phyloP scores from a whole-genome alignment of 2,888 invertebrate species.

The Nomada flava region DNA sequence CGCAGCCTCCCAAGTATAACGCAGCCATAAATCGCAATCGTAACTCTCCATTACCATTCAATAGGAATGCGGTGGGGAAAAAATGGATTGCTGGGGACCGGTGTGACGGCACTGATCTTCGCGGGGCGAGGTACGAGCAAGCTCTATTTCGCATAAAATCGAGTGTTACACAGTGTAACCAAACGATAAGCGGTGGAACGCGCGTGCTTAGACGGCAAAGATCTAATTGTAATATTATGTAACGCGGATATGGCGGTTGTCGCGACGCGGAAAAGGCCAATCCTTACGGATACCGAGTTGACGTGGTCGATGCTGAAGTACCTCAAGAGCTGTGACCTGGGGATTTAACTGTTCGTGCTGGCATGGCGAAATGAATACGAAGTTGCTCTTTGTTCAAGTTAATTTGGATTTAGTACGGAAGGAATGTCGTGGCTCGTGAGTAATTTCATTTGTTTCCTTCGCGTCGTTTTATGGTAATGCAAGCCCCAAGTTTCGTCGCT shows the following conservation, averaged over 20 bases:
- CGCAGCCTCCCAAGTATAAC: conserved; percentile 68
- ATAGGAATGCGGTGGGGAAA: conserved; percentile 58
- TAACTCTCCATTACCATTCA: conserved; percentile 73
- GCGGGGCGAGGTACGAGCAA: conserved; percentile 19
- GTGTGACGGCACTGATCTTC: conserved; percentile 49
- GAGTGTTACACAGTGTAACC: neutral
- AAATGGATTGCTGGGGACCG: conserved; percentile 48
- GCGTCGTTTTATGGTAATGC: too few relatives aligned
- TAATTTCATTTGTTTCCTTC: neutral
- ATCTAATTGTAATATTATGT: conserved; percentile 49
- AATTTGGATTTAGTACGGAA: neutral
- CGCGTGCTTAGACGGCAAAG: neutral
- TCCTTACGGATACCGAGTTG: conserved; percentile 23
- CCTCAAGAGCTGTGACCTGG: conserved; percentile 15
- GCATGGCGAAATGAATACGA: neutral
- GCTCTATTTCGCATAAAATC: conserved; percentile 59
- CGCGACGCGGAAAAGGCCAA: conserved; percentile 20
- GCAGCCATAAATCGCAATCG: conserved; percentile 70
- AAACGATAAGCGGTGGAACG: conserved; percentile 12
- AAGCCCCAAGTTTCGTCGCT: too few relatives aligned
- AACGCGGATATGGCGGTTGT: conserved; percentile 33
- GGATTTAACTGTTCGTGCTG: neutral
- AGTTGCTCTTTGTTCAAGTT: neutral
- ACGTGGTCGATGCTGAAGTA: neutral
- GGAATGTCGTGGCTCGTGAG: neutral